A percentile compares a stretch with the other conserved stretches of the same genome.
These are phyloP conservation scores for Drosophila sechellia DNA, from an alignment of 1,140 invertebrate genomes.

Conservation along the genomic window DNA sequence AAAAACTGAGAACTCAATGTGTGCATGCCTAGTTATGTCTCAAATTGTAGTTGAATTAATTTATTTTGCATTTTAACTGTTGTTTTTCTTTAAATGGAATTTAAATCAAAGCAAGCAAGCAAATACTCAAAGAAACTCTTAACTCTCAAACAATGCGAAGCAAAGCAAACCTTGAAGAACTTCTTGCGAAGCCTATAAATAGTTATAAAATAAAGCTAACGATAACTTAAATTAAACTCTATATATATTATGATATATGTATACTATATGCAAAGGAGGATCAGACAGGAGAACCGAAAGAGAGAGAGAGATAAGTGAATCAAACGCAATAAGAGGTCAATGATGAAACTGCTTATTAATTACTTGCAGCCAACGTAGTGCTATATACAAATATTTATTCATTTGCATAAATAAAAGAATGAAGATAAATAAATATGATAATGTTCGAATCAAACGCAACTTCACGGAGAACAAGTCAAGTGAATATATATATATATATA, in stretches of 20 bases:
- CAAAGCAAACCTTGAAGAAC: conserved; percentile 44
- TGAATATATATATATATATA: not conserved
- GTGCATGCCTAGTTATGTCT: conserved; percentile 65
- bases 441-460: conserved; percentile 38
- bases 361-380: conserved; percentile 72
- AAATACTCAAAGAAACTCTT: conserved; percentile 68
- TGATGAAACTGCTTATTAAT: conserved; percentile 69
- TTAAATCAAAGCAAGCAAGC: conserved; percentile 62
- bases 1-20: conserved; percentile 58
- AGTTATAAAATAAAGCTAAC: conserved; percentile 48
- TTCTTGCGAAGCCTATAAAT: conserved; percentile 63
- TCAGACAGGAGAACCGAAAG: not conserved
- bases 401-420: conserved; percentile 63
- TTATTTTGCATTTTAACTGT: conserved; percentile 64
- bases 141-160: conserved; percentile 53
- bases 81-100: conserved; percentile 53
- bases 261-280: conserved; percentile 36
- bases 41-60: conserved; percentile 68
- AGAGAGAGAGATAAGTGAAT: conserved; percentile 24
- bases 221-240: conserved; percentile 53
- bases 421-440: conserved; percentile 53
- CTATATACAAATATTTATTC: conserved; percentile 77
- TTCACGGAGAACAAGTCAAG: conserved; percentile 29
- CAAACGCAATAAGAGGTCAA: conserved; percentile 70
- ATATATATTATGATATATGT: conserved; percentile 61